phyloP scores from a whole-genome alignment of 1,140 invertebrate genomes.

The Sitophilus oryzae region DNA sequence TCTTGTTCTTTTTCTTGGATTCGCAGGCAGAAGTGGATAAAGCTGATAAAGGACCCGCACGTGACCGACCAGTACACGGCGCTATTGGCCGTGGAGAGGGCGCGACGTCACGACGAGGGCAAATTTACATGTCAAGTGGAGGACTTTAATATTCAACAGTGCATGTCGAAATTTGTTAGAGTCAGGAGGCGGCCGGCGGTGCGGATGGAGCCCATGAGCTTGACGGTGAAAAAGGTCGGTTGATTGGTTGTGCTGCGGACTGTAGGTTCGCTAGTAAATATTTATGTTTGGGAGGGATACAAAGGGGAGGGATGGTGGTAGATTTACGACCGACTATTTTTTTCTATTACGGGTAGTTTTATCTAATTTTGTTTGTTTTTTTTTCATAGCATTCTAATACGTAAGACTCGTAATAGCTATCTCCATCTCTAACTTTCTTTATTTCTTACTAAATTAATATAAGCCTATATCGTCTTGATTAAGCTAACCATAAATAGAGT shows the following conservation, averaged over 20 bases:
- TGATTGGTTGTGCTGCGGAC: background rate
- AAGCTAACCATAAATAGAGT: too few relatives aligned
- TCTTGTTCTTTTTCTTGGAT: slow-evolving; percentile 11
- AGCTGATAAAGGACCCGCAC: slow-evolving; percentile 45
- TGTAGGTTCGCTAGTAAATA: too few relatives aligned
- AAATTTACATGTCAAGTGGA: slow-evolving; percentile 66
- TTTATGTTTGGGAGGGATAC: too few relatives aligned
- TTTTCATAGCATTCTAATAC: too few relatives aligned
- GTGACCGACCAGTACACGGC: slow-evolving; percentile 59
- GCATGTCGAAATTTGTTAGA: slow-evolving; percentile 60
- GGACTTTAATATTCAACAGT: slow-evolving; percentile 69
- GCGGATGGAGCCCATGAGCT: slow-evolving; percentile 64
- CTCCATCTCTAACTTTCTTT: too few relatives aligned
- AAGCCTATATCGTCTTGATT: too few relatives aligned
- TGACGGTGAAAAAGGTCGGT: slow-evolving; percentile 63
- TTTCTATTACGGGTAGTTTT: too few relatives aligned
- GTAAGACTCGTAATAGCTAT: too few relatives aligned
- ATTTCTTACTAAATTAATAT: too few relatives aligned
- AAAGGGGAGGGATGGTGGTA: too few relatives aligned
- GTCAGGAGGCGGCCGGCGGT: slow-evolving; percentile 62
- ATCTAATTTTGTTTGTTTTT: too few relatives aligned
- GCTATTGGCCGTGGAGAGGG: slow-evolving; percentile 60
- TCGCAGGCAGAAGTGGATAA: slow-evolving; percentile 53
- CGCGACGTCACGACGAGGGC: slow-evolving; percentile 61
- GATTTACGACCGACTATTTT: too few relatives aligned